Evolutionary conservation across 2,113 vertebrate genomes (phyloP).

Genomic region (Lamprologus tigripictilis): DNA sequence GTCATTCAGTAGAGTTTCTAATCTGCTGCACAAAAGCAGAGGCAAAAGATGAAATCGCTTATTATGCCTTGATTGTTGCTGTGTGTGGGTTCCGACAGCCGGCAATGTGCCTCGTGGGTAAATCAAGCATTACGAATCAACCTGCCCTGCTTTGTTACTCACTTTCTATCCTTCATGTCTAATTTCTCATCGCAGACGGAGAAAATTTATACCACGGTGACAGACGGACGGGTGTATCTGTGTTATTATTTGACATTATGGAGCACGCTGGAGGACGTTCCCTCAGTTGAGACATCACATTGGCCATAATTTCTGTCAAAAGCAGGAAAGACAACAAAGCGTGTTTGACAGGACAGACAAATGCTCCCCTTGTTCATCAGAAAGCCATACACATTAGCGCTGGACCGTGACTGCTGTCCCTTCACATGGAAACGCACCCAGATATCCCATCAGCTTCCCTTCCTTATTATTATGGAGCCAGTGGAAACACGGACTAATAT

Average conservation of each 20-base stretch:
- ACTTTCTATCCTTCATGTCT: not conserved
- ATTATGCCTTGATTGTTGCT: not conserved
- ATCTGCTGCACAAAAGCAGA: conserved; percentile 1
- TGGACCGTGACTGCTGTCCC: not conserved
- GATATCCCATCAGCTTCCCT: conserved; percentile 30
- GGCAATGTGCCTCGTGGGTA: not conserved
- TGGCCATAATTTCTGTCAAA: not conserved
- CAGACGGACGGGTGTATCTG: not conserved
- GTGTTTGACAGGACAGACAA: not conserved
- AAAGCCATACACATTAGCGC: not conserved
- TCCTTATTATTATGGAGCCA: conserved; percentile 45
- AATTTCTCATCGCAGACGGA: not conserved
- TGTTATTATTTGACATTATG: not conserved
- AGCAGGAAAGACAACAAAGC: not conserved
- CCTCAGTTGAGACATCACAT: not conserved
- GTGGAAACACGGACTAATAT: conserved; percentile 60
- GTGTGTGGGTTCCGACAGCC: not conserved
- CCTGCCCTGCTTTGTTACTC: not conserved
- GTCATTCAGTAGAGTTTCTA: conserved; percentile 30
- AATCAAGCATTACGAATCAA: not conserved
- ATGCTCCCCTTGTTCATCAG: not conserved
- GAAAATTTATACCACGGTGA: not conserved
- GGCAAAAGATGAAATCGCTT: conserved; percentile 22
- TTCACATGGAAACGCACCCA: not conserved
- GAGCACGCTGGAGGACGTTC: not conserved